Conservation (phyloP, 30 jellyfish, hydroid and myxozoan species). For the Mastigias papua region DNA sequence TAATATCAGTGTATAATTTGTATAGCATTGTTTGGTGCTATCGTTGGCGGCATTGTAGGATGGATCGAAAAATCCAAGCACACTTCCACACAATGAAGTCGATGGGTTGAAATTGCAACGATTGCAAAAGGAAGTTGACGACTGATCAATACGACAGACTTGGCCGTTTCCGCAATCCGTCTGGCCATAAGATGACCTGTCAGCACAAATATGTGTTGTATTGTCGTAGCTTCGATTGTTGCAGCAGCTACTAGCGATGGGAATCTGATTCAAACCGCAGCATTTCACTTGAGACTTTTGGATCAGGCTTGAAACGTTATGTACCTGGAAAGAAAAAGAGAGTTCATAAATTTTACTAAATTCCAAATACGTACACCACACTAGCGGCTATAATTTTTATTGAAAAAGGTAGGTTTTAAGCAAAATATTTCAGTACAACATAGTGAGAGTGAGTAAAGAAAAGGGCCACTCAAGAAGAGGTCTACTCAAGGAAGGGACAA, state of each 20-base stretch:
- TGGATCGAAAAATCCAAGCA: slow-evolving; percentile 63
- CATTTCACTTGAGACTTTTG: slow-evolving; percentile 72
- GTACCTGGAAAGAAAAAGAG: slow-evolving; percentile 48
- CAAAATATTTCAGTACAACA: no score
- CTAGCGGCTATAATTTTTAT: no score
- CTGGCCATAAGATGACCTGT: slow-evolving; percentile 67
- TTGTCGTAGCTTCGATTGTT: slow-evolving; percentile 67
- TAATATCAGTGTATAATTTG: slow-evolving; percentile 59
- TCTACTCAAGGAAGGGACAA: no score
- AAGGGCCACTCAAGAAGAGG: no score
- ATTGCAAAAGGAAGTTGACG: slow-evolving; percentile 77
- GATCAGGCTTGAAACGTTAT: slow-evolving; percentile 35
- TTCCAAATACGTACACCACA: no score
- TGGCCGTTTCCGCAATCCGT: slow-evolving; percentile 90
- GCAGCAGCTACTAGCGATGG: slow-evolving; percentile 75
- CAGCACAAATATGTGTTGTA: slow-evolving; percentile 87
- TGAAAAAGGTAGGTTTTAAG: no score
- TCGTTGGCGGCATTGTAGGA: slow-evolving; percentile 12
- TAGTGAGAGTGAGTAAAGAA: no score
- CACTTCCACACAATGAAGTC: slow-evolving; percentile 73
- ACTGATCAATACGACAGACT: slow-evolving; percentile 62
- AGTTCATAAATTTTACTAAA: background rate
- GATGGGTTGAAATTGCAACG: slow-evolving; percentile 84
- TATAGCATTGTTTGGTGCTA: slow-evolving; percentile 53
- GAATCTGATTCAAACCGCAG: slow-evolving; percentile 89